Evolutionary conservation across 1,140 invertebrate species (phyloP).

Genomic region (Platorchestia sp.): DNA sequence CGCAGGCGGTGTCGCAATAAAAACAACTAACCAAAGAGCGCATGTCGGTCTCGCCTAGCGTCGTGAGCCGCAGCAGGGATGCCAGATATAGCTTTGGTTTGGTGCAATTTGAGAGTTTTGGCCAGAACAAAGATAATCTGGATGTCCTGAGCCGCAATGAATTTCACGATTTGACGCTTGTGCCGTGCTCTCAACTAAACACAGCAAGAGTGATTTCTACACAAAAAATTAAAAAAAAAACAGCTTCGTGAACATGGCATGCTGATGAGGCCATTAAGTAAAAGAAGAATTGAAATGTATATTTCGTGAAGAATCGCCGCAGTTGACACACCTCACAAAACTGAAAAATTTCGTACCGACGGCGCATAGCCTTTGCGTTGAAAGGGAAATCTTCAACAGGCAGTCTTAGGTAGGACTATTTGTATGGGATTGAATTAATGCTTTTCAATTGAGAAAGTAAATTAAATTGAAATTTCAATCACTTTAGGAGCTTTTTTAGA

Average conservation of each 20-base stretch:
- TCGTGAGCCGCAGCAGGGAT: too few relatives aligned
- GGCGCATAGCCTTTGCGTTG: not conserved
- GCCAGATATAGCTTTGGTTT: too few relatives aligned
- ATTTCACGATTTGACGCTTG: not conserved
- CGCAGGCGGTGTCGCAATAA: not conserved
- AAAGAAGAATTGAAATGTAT: not conserved
- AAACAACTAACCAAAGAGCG: not conserved
- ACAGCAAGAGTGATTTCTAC: not conserved
- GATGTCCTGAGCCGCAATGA: not conserved
- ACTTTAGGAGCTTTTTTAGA: not conserved
- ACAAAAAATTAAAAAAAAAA: not conserved
- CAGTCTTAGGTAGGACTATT: conserved; percentile 10
- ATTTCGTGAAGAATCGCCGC: not conserved
- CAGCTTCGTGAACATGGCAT: not conserved
- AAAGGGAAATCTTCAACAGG: conserved; percentile 16
- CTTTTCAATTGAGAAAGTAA: not conserved
- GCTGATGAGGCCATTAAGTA: not conserved
- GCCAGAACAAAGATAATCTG: not conserved
- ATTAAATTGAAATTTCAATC: not conserved
- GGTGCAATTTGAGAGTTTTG: too few relatives aligned
- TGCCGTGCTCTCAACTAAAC: not conserved
- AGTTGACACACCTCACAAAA: not conserved
- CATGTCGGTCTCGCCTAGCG: not conserved
- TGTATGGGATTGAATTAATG: not conserved
- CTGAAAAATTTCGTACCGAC: not conserved